phyloP scores from a whole-genome alignment of 2,113 vertebrate species.

The Tychaedon coryphoeus region DNA sequence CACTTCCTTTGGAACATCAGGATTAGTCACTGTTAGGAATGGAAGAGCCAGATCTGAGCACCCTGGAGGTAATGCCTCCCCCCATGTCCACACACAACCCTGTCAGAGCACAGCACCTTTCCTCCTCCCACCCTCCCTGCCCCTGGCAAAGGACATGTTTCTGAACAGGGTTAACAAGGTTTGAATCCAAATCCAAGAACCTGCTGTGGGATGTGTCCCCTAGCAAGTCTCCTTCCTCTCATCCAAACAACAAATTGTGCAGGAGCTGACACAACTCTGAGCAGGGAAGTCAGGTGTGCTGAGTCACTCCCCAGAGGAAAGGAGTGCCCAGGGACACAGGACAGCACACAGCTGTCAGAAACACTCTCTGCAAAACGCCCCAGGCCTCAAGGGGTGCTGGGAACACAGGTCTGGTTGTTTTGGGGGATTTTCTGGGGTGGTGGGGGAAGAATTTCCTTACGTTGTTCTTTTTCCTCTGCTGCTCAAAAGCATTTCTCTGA shows the following conservation, averaged over 20 bases:
- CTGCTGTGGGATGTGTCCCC: neutral
- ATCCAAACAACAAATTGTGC: neutral
- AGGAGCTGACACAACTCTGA: neutral
- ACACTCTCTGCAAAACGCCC: neutral
- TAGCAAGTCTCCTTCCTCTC: neutral
- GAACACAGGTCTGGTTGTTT: neutral
- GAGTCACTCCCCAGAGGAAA: neutral
- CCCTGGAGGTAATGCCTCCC: neutral
- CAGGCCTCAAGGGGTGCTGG: neutral
- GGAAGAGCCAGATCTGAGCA: neutral
- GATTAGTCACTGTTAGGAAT: neutral
- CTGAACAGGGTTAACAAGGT: neutral
- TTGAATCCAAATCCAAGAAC: neutral
- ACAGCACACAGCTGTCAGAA: neutral
- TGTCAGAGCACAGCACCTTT: neutral
- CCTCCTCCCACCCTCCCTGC: neutral
- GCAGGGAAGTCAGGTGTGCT: neutral
- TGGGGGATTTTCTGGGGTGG: neutral
- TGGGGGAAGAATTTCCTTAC: slow-evolving; percentile 76
- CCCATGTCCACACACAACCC: neutral
- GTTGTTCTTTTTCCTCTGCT: slow-evolving; percentile 95
- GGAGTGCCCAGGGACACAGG: neutral
- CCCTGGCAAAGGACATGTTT: neutral
- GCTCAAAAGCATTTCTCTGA: slow-evolving; percentile 86
- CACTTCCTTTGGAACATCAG: neutral